Percentiles rank a stretch among this genome's conserved stretches.
Conservation (phyloP, 1,140 invertebrate genomes). For the Bombus cullumanus region DNA sequence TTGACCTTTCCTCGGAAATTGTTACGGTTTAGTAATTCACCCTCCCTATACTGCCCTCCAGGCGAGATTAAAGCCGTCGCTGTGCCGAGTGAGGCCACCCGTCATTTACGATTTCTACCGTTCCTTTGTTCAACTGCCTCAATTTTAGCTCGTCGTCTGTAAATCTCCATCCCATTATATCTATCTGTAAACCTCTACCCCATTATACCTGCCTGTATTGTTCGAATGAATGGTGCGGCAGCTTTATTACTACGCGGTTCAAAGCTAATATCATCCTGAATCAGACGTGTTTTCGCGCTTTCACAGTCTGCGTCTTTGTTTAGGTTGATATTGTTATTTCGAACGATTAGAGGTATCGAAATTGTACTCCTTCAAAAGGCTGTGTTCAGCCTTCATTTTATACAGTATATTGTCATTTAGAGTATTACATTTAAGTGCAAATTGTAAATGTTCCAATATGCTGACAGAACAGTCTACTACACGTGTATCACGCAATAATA, state of each 20-base stretch:
- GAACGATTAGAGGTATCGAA: background rate
- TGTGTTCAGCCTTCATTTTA: background rate
- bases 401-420: too few relatives aligned
- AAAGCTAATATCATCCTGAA: background rate
- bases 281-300: background rate
- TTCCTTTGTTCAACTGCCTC: constrained; percentile 21
- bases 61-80: constrained; percentile 16
- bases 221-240: background rate
- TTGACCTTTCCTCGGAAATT: constrained; percentile 29
- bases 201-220: background rate
- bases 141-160: constrained; percentile 10
- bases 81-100: background rate
- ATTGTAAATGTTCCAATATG: too few relatives aligned
- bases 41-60: too few relatives aligned
- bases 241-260: too few relatives aligned
- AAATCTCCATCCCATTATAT: background rate
- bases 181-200: background rate
- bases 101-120: constrained; percentile 18
- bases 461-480: too few relatives aligned
- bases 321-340: background rate
- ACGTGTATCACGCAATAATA: too few relatives aligned
- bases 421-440: too few relatives aligned
- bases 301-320: background rate
- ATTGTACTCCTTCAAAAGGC: background rate
- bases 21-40: constrained; percentile 42